Evolutionary conservation across 2,888 invertebrate species (phyloP), one percentile per base, ranked within the genome.

Genomic region (Rhorus exstirpatorius): DNA sequence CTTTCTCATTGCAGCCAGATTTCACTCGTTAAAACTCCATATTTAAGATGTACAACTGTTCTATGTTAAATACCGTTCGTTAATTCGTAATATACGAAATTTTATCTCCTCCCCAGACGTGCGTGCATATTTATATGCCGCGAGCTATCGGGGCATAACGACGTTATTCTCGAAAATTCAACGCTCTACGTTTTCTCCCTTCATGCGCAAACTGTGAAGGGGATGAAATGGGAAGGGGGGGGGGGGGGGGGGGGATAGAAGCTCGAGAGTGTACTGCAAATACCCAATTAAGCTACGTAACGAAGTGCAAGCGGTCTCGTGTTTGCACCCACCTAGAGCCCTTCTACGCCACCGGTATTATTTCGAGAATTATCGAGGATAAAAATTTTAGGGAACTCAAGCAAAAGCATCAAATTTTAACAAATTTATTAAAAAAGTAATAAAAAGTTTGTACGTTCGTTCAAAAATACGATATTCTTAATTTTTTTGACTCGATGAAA

Each of bases 281-380:
- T 77, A 77, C 68, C 77, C 77, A 77, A 77, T 77, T 77, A 77
- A 77, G 61, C 68, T 77, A 26, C 70, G 68, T 70, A 70, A 77
- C 77, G 68, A 77, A 77, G 68, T 68, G 68, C 61, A 68, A 70
- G 70, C 77, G 51, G 58, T 67, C 58, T 60, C 74, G 51, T 68
- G 67, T 67, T 76, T 67, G 76, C 67, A 35, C 58, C 35, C 12
- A n/a, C n/a, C n/a, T n/a, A n/a, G n/a, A 55, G 49, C 55, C 35
- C 41, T 14, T 4, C 38, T 26, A n/a, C n/a, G n/a, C n/a, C n/a
- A n/a, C 38, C 49, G 35, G 8, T 49, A 53, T 53, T 24, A 49
- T 14, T 67, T 49, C 14, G 35, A 21, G 44, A 76, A 58, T 31
- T 3, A 49, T 6, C 46, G n/a, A 8, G 31, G 6, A 17, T 0